Base-by-base conservation (phyloP, 2,797 vertebrate species). In the Enteromius treurensis region DNA sequence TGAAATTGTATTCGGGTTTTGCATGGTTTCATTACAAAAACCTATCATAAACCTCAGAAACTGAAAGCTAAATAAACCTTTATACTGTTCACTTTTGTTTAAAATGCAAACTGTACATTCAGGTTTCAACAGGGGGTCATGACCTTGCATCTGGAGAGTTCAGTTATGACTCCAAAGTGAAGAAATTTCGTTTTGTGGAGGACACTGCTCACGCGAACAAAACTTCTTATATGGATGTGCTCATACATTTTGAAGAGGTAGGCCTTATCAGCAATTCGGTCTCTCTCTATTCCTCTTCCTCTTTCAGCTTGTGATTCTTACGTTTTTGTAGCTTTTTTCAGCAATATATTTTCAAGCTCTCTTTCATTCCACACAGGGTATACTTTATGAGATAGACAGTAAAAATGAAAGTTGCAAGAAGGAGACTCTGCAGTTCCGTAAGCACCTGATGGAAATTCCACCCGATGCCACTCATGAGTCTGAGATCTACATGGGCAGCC, bases 381-480 rank as follows among this genome's bases (percentile, higher is more conserved):
- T 92, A 47, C 88, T 95, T 86, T 95, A 94, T 5, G 93, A 95
- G 87, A 92, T 95, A 37, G 94, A 95, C 91, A 90, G 82, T 86
- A 95, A 93, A 88, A 94, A 94, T 79, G 91, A 94, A 85, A 94
- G 90, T 89, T 95, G 94, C 78, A 92, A 92, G 91, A 95, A 95
- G 49, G 93, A 94, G 49, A 32, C 88, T 0, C 64, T 95, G 85
- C 91, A 93, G 3, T 92, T 89, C 73, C 84, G 42, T 51, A 45
- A 87, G 73, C 90, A 94, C 62, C 90, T 93, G 60, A 80, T 95
- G n/a, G 92, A 94, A 49, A 76, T 95, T n/a, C 94, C 93, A 0
- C 77, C 91, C 4, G 89, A 93, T 1, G 91, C 93, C 42, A 88
- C 10, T 1, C 91, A 90, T 17, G 0, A 42, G 0, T 0, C 53